A percentile compares a stretch with the other conserved stretches of the same genome.
phyloP scores from a whole-genome alignment of 2,797 vertebrate species.

The Moxostoma hubbsi region DNA sequence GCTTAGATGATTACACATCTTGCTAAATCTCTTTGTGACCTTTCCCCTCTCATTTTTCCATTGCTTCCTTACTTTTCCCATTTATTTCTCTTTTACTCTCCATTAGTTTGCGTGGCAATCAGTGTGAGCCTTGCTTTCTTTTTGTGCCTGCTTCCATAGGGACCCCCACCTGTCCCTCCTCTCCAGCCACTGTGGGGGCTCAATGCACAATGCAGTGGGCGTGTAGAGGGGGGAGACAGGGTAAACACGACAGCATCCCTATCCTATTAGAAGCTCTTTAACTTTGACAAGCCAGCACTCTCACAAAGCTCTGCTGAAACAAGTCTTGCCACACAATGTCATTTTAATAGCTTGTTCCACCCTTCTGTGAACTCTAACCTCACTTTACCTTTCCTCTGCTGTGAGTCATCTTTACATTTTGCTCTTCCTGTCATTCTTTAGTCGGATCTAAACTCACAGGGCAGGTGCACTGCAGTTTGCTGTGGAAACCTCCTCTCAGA shows the following conservation, averaged over 20 bases:
- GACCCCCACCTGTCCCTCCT: conserved; percentile 84
- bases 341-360: conserved; percentile 59
- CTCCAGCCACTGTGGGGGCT: conserved; percentile 77
- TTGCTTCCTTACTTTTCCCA: conserved; percentile 63
- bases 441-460: conserved; percentile 1
- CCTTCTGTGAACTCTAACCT: conserved; percentile 34
- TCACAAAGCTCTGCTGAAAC: conserved; percentile 57
- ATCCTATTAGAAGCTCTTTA: conserved; percentile 88
- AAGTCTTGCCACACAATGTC: conserved; percentile 71
- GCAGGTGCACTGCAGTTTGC: conserved; percentile 29
- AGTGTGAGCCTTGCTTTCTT: conserved; percentile 71
- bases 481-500: conserved; percentile 7
- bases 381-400: conserved; percentile 15
- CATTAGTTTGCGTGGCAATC: conserved; percentile 59
- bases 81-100: conserved; percentile 65
- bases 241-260: conserved; percentile 84
- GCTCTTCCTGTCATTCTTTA: not conserved
- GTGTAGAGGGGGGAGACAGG: conserved; percentile 73
- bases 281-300: conserved; percentile 78
- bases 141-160: conserved; percentile 75
- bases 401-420: conserved; percentile 5
- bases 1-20: conserved; percentile 32
- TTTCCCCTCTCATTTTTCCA: conserved; percentile 47
- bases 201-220: conserved; percentile 83
- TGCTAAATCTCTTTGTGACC: conserved; percentile 50